Evolutionary conservation across 2,113 vertebrate species (phyloP).

Genomic region (Mesocricetus auratus): DNA sequence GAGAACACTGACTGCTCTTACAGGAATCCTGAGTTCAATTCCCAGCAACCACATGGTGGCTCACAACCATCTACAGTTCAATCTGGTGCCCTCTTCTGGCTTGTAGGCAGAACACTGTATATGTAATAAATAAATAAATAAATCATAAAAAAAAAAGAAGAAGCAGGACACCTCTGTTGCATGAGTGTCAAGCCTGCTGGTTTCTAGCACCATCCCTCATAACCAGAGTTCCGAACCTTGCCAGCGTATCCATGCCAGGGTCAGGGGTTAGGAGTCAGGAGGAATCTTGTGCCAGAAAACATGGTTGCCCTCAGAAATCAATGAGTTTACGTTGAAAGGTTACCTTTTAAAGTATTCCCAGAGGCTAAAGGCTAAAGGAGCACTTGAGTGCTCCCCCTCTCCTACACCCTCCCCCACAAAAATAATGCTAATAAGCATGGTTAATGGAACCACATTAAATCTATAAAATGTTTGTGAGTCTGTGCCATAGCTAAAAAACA

Average conservation of each 20-base stretch:
- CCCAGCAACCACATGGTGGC: too few relatives aligned
- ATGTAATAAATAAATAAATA: too few relatives aligned
- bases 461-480: neutral
- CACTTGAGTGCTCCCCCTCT: neutral
- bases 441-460: neutral
- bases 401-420: neutral
- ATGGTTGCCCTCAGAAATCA: too few relatives aligned
- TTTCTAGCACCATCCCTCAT: too few relatives aligned
- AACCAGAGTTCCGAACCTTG: neutral
- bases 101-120: too few relatives aligned
- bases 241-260: neutral
- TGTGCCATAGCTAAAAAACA: neutral
- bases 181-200: rapidly evolving
- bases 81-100: too few relatives aligned
- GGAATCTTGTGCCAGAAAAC: neutral
- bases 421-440: neutral
- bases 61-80: too few relatives aligned
- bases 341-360: too few relatives aligned
- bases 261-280: neutral
- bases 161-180: too few relatives aligned
- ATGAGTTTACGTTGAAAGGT: neutral
- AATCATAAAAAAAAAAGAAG: too few relatives aligned
- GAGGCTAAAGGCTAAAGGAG: neutral
- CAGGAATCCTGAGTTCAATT: too few relatives aligned
- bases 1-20: too few relatives aligned